Conservation (phyloP, 2,113 vertebrate genomes). For the Sprattus sprattus region DNA sequence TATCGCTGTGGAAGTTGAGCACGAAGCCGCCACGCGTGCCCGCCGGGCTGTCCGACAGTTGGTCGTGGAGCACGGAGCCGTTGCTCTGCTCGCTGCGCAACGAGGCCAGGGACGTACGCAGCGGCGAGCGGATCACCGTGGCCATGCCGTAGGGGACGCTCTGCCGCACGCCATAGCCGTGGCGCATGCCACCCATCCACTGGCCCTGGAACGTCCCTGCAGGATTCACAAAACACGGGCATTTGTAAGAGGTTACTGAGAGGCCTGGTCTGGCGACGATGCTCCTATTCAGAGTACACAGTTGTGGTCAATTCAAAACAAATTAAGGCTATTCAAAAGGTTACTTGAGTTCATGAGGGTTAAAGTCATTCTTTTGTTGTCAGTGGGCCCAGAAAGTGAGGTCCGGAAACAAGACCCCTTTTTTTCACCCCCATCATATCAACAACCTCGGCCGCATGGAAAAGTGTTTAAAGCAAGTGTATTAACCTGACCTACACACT, state of each 20-base stretch:
- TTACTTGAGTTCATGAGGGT: background rate
- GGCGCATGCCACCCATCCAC: constrained; percentile 95
- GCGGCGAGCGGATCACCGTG: constrained; percentile 90
- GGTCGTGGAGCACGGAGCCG: constrained; percentile 82
- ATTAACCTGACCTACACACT: background rate
- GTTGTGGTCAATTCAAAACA: no score
- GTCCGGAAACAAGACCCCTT: background rate
- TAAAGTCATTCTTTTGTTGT: background rate
- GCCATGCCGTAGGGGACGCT: constrained; percentile 96
- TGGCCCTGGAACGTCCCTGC: constrained; percentile 95
- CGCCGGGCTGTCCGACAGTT: constrained; percentile 78
- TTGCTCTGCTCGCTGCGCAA: constrained; percentile 95
- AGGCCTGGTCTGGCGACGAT: background rate
- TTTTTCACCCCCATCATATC: background rate
- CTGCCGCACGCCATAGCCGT: constrained; percentile 93
- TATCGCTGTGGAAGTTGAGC: constrained; percentile 88
- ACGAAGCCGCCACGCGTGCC: constrained; percentile 93
- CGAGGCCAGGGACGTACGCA: constrained; percentile 88
- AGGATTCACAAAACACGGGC: background rate
- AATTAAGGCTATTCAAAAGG: no score
- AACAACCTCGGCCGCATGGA: background rate
- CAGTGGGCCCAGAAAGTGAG: background rate
- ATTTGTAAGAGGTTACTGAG: background rate
- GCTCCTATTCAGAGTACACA: no score
- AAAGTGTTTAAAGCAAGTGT: background rate